phyloP scores from a whole-genome alignment of 2,113 vertebrate species.

The Formicarius rufipectus region DNA sequence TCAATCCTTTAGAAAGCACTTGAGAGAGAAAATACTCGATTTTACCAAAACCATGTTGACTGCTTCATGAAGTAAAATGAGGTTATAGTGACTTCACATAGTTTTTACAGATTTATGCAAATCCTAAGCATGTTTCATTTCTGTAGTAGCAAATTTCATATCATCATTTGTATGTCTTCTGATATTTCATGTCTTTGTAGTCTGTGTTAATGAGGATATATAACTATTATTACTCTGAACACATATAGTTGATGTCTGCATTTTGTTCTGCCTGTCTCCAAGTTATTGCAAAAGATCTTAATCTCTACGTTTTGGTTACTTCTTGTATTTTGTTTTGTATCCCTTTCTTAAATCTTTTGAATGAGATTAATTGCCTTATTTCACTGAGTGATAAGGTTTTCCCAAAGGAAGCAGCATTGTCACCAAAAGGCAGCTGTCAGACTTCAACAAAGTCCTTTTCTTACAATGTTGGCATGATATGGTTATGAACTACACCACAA shows the following conservation, averaged over 20 bases:
- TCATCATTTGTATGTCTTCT: background rate
- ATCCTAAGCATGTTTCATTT: background rate
- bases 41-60: background rate
- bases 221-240: background rate
- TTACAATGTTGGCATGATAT: background rate
- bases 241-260: background rate
- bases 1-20: background rate
- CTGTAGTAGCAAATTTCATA: background rate
- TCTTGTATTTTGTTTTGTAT: background rate
- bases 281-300: background rate
- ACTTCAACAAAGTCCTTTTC: background rate
- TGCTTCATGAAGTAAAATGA: background rate
- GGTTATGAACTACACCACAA: background rate
- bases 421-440: background rate
- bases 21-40: background rate
- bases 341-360: background rate
- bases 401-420: background rate
- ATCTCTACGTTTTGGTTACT: background rate
- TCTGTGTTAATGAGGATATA: background rate
- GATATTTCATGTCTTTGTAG: background rate
- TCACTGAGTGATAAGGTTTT: background rate
- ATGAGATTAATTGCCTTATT: background rate
- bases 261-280: background rate
- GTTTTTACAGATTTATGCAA: background rate
- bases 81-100: background rate